Base-by-base conservation (phyloP, 2,797 vertebrate genomes). In the Coregonus suidteri region DNA sequence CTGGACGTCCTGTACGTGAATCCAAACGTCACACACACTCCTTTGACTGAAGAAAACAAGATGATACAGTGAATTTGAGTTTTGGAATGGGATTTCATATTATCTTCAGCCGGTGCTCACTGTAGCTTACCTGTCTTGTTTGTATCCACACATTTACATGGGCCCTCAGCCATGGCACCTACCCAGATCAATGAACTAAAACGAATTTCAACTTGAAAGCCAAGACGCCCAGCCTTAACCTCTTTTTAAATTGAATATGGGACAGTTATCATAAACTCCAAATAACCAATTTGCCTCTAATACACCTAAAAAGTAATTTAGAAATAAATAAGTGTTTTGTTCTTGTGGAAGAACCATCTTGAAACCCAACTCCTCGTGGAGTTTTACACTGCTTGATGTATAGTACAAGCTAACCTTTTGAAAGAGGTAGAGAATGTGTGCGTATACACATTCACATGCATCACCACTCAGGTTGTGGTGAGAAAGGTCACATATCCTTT, bases 151-250 rank as follows among this genome's bases (percentile, higher is more conserved):
- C 66, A 54, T 71, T 81, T 34, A 59, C 75, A 72, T 13, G 3
- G 68, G 79, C 77, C 73, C 4, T 4, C 71, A 74, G 78, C 71
- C 56, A 1, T 1, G 20, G 53, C 30, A 16, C 37, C 31, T 3
- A 6, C 73, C 78, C 54, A 7, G 79, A 54, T 83, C 79, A 79
- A 51, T 75, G 62, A 81, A 65, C 54, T 15, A 53, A 81, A 81
- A 76, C 34, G 25, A 82, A 75, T 80, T 31, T 77, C 31, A 67
- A 11, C 51, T 59, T 79, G n/a, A 83, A 88, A 84, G 74, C 59
- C 4, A 76, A 54, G 74, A 81, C 80, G 14, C 76, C 77, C 30
- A 14, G 73, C 77, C 79, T 75, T 20, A 37, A 79, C 74, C 41
- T 41, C 41, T 41, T 41, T 41, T 41, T 41, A 9, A 65, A 77